phyloP scores from a whole-genome alignment of 2,113 vertebrate genomes.

The Plecturocebus donacophilus region DNA sequence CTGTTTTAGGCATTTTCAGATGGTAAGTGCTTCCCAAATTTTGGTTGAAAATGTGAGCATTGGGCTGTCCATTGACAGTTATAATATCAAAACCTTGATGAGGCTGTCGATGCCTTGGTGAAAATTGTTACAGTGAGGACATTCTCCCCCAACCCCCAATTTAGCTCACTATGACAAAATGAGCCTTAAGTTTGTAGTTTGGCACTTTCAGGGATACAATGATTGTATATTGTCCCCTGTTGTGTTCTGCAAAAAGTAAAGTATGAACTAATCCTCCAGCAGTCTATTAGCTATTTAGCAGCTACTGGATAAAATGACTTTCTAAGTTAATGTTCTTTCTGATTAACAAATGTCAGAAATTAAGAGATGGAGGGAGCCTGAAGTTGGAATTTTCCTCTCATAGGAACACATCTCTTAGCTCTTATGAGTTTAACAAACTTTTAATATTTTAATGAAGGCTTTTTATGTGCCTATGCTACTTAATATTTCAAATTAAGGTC shows the following conservation, averaged over 20 bases:
- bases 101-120: background rate
- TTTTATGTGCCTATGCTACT: conserved; percentile 60
- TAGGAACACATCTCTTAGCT: conserved; percentile 56
- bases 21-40: background rate
- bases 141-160: too few species aligned
- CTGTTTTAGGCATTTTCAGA: background rate
- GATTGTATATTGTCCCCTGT: background rate
- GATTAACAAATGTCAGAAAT: conserved; percentile 68
- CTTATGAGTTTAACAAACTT: conserved; percentile 64
- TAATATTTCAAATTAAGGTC: conserved; percentile 71
- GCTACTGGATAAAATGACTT: conserved; percentile 58
- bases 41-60: background rate
- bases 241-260: conserved; percentile 25
- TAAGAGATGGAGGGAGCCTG: conserved; percentile 60
- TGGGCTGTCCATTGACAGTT: background rate
- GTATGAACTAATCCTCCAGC: conserved; percentile 13
- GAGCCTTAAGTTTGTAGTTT: background rate
- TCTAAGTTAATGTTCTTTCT: conserved; percentile 67
- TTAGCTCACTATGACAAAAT: conserved; percentile 12
- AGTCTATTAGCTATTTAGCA: conserved; percentile 11
- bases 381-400: conserved; percentile 55
- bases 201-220: background rate
- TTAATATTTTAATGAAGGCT: conserved; percentile 71
- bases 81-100: background rate
- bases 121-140: conserved; percentile 1